Evolutionary conservation across 2,113 vertebrate species (phyloP), one percentile per base, ranked within the genome.

Genomic region (Speoplatyrhinus poulsoni): DNA sequence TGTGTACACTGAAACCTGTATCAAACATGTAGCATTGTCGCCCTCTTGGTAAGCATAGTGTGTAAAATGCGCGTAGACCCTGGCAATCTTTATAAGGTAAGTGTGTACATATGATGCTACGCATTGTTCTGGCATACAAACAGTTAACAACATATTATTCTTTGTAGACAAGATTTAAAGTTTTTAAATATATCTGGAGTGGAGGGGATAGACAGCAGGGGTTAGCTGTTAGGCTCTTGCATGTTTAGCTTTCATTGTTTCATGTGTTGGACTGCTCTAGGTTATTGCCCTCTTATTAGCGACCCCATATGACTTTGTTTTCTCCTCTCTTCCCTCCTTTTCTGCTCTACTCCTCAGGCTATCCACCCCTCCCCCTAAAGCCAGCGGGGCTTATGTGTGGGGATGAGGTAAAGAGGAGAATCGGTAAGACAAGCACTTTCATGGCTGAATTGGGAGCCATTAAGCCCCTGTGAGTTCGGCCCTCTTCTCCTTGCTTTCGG

Each of bases 371-470:
- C 10, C 48, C 46, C 50, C 19, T 60, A 67, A 65, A 79, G 72
- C 66, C 75, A 41, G 70, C 0, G 46, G 77, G 82, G 86, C 76
- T 87, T 85, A 86, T 85, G 67, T 76, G 33, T 13, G 65, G 67
- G 82, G 81, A 81, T 83, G 85, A 79, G 69, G 81, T 74, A 73
- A 69, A 73, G 80, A 85, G 87, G 81, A 89, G 83, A 89, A 87
- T 86, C 83, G 76, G 77, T 62, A 87, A 84, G 85, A 82, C 83
- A 85, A 73, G 77, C 79, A 88, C 85, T 90, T 88, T 89, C 86
- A 87, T 84, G 81, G 83, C 82, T 91, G 83, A 87, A 75, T 85
- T 84, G 78, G 84, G 86, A 90, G 81, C 87, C 83, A 88, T 90
- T 89, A 88, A 85, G 75, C 88, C 84, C 82, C 80, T 16, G 73